Evolutionary conservation across 2,888 invertebrate genomes (phyloP).

Genomic region (Drosophila crucigera): DNA sequence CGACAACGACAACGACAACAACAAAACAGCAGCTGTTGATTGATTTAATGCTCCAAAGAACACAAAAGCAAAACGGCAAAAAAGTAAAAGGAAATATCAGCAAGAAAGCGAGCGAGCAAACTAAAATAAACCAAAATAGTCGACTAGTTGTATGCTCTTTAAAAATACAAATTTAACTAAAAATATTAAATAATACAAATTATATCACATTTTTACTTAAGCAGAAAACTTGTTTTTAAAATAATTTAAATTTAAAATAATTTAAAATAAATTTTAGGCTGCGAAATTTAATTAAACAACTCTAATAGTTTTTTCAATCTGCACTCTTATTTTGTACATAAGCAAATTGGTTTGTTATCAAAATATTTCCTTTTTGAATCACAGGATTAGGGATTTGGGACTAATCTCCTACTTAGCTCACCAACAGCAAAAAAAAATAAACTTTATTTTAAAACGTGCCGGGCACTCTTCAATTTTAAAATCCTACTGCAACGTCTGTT

Average conservation of each 20-base stretch:
- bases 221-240: neutral
- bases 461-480: neutral
- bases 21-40: slow-evolving; percentile 67
- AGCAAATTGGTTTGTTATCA: neutral
- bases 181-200: too few relatives aligned
- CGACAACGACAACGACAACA: slow-evolving; percentile 1
- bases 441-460: neutral
- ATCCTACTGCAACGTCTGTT: neutral
- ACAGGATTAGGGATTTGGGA: neutral
- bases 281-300: neutral
- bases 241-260: too few relatives aligned
- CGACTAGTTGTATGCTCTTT: slow-evolving; percentile 20
- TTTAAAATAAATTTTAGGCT: neutral
- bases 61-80: slow-evolving; percentile 42
- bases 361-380: neutral
- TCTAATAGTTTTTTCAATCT: neutral
- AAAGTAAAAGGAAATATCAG: slow-evolving; percentile 37
- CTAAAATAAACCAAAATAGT: neutral
- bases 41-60: slow-evolving; percentile 68
- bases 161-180: neutral
- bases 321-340: neutral
- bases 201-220: neutral
- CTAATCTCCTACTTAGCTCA: neutral
- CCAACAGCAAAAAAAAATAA: neutral
- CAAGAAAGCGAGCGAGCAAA: slow-evolving; percentile 7